Evolutionary conservation across 2,888 invertebrate genomes (phyloP).

Genomic region (Eupeodes latifasciatus): DNA sequence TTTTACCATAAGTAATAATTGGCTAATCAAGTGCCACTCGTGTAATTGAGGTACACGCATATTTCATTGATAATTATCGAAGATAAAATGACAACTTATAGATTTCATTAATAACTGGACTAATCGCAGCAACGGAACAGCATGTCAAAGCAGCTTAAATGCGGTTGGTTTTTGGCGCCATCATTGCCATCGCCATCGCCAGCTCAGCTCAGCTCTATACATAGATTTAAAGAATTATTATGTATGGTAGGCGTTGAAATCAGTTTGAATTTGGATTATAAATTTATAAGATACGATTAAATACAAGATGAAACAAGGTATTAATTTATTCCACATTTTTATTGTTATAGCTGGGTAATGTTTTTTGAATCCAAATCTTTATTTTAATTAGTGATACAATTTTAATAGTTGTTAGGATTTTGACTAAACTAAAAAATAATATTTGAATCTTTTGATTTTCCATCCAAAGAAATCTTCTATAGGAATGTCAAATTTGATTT

Average conservation of each 20-base stretch:
- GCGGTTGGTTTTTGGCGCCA: conserved; percentile 42
- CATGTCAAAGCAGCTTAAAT: conserved; percentile 20
- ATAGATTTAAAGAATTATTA: too few relatives aligned
- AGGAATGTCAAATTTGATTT: neutral
- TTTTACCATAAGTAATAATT: conserved; percentile 25
- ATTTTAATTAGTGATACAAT: conserved; percentile 10
- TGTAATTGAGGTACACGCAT: conserved; percentile 47
- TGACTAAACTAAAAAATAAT: neutral
- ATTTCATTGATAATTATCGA: conserved; percentile 55
- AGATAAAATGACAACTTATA: conserved; percentile 64
- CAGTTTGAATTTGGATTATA: conserved; percentile 42
- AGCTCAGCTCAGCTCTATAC: too few relatives aligned
- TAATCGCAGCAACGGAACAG: conserved; percentile 57
- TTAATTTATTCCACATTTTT: conserved; percentile 59
- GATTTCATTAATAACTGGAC: conserved; percentile 64
- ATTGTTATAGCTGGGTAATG: conserved; percentile 10
- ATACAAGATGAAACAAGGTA: conserved; percentile 48
- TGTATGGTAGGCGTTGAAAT: conserved; percentile 62
- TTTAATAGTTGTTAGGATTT: conserved; percentile 4
- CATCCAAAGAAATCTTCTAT: neutral
- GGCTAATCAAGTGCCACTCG: conserved; percentile 47
- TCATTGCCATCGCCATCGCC: neutral
- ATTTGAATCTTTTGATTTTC: neutral
- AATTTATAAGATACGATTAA: neutral
- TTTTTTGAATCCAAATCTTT: conserved; percentile 16